Evolutionary conservation across 1,140 invertebrate genomes (phyloP).

Genomic region (Helicoverpa armigera): DNA sequence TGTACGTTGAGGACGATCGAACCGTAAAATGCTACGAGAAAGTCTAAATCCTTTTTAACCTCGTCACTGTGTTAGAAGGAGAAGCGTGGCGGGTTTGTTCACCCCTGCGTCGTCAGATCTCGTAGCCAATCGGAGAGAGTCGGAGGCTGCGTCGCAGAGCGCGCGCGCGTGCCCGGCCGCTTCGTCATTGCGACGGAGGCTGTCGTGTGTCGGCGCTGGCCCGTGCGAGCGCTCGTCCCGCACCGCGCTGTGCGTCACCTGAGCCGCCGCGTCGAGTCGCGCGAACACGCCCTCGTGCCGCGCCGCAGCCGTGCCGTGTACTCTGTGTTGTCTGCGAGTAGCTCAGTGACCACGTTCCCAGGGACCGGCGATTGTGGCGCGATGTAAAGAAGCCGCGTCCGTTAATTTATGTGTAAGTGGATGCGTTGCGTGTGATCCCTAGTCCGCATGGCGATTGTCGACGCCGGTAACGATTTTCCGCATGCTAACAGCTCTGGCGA

Average conservation of each 20-base stretch:
- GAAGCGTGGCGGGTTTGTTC: conserved; percentile 83
- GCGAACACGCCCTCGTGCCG: conserved; percentile 70
- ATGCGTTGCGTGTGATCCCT: conserved; percentile 73
- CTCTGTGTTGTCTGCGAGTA: conserved; percentile 69
- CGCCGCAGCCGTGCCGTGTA: conserved; percentile 57
- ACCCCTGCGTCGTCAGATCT: conserved; percentile 76
- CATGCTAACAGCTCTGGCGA: conserved; percentile 60
- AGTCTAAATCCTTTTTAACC: conserved; percentile 85
- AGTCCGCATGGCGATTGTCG: conserved; percentile 68
- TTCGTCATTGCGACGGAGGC: conserved; percentile 85
- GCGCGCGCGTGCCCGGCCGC: conserved; percentile 84
- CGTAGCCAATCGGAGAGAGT: conserved; percentile 71
- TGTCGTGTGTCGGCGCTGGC: conserved; percentile 82
- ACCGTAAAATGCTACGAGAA: conserved; percentile 79
- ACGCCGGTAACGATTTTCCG: conserved; percentile 75
- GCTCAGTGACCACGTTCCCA: conserved; percentile 73
- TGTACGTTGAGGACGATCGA: conserved; percentile 69
- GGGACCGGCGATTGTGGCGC: conserved; percentile 81
- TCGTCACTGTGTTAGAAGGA: conserved; percentile 83
- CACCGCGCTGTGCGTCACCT: conserved; percentile 67
- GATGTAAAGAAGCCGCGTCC: conserved; percentile 83
- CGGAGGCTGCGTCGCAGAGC: conserved; percentile 80
- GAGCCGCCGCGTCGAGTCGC: conserved; percentile 66
- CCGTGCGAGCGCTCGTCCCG: conserved; percentile 76
- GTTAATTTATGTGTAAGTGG: conserved; percentile 85